A percentile compares a stretch with the other conserved stretches of the same genome.
Evolutionary conservation across 2,797 vertebrate species (phyloP).

Genomic region (Craterocephalus amniculus): DNA sequence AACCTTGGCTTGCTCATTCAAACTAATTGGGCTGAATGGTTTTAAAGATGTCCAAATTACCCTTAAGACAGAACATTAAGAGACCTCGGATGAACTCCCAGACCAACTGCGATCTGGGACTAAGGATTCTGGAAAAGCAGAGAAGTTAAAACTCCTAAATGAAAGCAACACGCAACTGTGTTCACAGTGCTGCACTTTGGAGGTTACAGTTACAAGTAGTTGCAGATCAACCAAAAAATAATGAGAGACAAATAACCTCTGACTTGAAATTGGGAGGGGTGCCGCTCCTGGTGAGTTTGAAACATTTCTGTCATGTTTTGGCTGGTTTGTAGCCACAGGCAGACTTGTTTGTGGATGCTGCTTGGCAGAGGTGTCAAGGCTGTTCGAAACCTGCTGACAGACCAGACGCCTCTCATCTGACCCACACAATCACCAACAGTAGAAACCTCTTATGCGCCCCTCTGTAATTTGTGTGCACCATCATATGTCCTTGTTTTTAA

Average conservation of each 20-base stretch:
- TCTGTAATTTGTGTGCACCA: neutral
- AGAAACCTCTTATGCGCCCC: neutral
- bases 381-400: constrained; percentile 54
- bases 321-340: constrained; percentile 69
- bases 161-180: constrained; percentile 8
- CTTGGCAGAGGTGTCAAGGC: constrained; percentile 62
- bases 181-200: constrained; percentile 47
- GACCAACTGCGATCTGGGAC: constrained; percentile 49
- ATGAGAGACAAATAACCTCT: constrained; percentile 72
- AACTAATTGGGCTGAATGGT: constrained; percentile 55
- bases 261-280: constrained; percentile 28
- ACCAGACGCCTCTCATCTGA: constrained; percentile 48
- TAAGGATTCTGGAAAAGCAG: constrained; percentile 27
- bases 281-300: constrained; percentile 48
- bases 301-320: constrained; percentile 43
- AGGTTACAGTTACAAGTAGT: constrained; percentile 41
- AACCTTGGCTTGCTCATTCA: constrained; percentile 43
- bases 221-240: constrained; percentile 59
- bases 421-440: neutral
- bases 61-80: constrained; percentile 52
- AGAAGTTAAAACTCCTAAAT: constrained; percentile 23
- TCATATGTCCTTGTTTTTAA: neutral
- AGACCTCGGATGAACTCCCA: constrained; percentile 48
- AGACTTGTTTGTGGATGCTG: constrained; percentile 49
- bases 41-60: constrained; percentile 47